Percentiles rank a stretch among this genome's conserved stretches.
phyloP scores from a whole-genome alignment of 2,113 vertebrate genomes.

The Apodemus speciosus region DNA sequence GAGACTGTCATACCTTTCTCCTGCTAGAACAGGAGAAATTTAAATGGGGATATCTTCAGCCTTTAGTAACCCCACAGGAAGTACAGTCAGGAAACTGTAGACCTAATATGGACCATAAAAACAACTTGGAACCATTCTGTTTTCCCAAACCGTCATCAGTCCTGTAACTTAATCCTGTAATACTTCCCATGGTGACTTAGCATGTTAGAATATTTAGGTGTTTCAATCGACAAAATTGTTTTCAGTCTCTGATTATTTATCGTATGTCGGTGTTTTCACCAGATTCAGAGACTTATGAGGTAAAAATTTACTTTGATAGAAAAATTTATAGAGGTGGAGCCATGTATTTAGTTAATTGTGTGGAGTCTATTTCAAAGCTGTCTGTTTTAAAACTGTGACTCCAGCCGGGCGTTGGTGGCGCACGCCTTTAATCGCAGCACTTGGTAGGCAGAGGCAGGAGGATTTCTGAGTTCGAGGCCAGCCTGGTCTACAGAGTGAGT shows the following conservation, averaged over 20 bases:
- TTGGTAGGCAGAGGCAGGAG: too few species aligned
- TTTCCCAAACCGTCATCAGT: not conserved
- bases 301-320: not conserved
- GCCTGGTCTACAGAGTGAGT: too few species aligned
- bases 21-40: not conserved
- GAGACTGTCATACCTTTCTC: not conserved
- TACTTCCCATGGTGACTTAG: not conserved
- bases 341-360: not conserved
- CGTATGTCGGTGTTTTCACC: not conserved
- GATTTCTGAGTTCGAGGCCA: too few species aligned
- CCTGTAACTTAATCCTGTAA: not conserved
- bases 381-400: constrained; percentile 13
- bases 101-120: not conserved
- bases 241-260: not conserved
- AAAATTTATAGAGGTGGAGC: constrained; percentile 3
- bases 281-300: not conserved
- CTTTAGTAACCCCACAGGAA: too few species aligned
- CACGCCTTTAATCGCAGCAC: too few species aligned
- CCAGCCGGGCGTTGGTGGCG: too few species aligned
- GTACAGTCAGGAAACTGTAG: not conserved
- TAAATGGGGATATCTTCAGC: not conserved
- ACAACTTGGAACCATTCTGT: not conserved
- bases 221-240: not conserved
- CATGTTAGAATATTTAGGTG: not conserved
- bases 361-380: not conserved